Evolutionary conservation across 2,113 vertebrate species (phyloP).

Genomic region (Bos taurus): ARS-UCD2.0 NC_037333.1:67238001-67238500

Average conservation of each 20-base stretch:
- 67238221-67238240: slow-evolving; percentile 89
- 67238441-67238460: neutral
- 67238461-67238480: neutral
- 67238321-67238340: slow-evolving; percentile 95
- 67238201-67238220: slow-evolving; percentile 87
- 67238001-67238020: neutral
- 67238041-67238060: neutral
- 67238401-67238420: neutral
- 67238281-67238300: slow-evolving; percentile 96
- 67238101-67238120: slow-evolving; percentile 96
- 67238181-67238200: slow-evolving; percentile 88
- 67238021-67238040: neutral
- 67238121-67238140: slow-evolving; percentile 97
- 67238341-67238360: slow-evolving; percentile 19
- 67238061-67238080: slow-evolving; percentile 88
- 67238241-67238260: slow-evolving; percentile 98
- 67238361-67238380: neutral
- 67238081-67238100: slow-evolving; percentile 99
- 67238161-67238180: slow-evolving; percentile 95
- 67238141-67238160: slow-evolving; percentile 95
- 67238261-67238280: slow-evolving; percentile 98
- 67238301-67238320: slow-evolving; percentile 96
- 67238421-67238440: neutral
- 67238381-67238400: neutral
- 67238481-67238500: neutral